Percentiles rank a stretch among this genome's conserved stretches.
phyloP scores from a whole-genome alignment of 2,113 vertebrate genomes.

The Rhinolophus sinicus region DNA sequence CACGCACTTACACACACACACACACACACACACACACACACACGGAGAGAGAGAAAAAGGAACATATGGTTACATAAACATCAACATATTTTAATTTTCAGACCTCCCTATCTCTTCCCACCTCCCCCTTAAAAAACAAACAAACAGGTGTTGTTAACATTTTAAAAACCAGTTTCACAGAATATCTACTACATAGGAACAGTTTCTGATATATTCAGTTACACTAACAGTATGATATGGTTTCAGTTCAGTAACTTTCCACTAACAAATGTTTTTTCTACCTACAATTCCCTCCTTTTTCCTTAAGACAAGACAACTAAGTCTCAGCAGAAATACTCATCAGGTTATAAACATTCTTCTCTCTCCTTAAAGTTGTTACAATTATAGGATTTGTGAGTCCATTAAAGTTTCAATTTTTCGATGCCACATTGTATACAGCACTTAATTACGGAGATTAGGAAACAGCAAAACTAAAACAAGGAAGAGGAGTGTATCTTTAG shows the following conservation, averaged over 20 bases:
- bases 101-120: neutral
- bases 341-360: conserved; percentile 20
- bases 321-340: conserved; percentile 1
- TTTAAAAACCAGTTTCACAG: conserved; percentile 40
- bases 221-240: conserved; percentile 5
- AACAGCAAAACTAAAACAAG: conserved; percentile 48
- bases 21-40: neutral
- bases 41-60: neutral
- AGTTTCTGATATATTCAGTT: conserved; percentile 51
- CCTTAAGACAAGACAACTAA: conserved; percentile 18
- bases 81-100: conserved; percentile 55
- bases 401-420: conserved; percentile 17
- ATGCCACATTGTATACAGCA: neutral
- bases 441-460: neutral
- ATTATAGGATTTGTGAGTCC: conserved; percentile 43
- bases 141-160: neutral
- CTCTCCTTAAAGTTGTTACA: neutral
- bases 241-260: conserved; percentile 35
- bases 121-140: neutral
- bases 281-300: neutral
- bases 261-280: conserved; percentile 12
- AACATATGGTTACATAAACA: conserved; percentile 42
- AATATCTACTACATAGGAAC: conserved; percentile 32
- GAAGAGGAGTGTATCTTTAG: neutral
- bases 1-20: neutral